Base-by-base conservation (phyloP, 2,113 vertebrate species). In the Paradisaea rubra region DNA sequence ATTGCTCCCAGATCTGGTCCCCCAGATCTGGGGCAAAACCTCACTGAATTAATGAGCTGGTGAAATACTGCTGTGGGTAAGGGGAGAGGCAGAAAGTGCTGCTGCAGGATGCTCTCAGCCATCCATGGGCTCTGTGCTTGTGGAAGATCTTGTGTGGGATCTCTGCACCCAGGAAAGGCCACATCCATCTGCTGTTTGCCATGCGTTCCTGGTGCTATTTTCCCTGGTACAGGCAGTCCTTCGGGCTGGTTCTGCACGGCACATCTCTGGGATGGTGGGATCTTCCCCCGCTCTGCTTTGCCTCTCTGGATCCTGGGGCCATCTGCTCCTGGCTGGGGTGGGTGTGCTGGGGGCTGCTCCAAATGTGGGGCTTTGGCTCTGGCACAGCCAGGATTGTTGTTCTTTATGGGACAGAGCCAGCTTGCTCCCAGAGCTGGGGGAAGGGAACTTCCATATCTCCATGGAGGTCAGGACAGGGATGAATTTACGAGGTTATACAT, bases 121-220 rank as follows among this genome's bases (percentile, higher is more conserved):
- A 37, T 42, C 13, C 63, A 1, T 0, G 39, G 59, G 59, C 22
- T 42, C 5, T 21, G 59, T 24, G 30, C 60, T 65, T 7, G 28
- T 10, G 22, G 42, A 63, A 61, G 23, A 28, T 56, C 72, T 19
- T 13, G 22, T 28, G 39, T 57, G 25, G 27, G 86, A 21, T 64
- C 15, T 1, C 0, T 24, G 53, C 60, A 11, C 6, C n/a, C 12
- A 7, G 72, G 23, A 73, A 59, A 85, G 56, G 52, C 37, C 24
- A 3, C 41, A 6, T 31, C 77, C 61, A 2, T 37, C 0, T 53
- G 73, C 28, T 61, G 17, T 28, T 66, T 21, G 65, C 69, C 33
- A 0, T 3, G 4, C 6, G 2, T 12, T 8, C 74, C 79, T 15
- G 33, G 31, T 16, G 78, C 42, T 33, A 0, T n/a, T 91, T 69